phyloP scores from a whole-genome alignment of 92 coral and sea anemone genomes.

The Parazoanthus swiftii region DNA sequence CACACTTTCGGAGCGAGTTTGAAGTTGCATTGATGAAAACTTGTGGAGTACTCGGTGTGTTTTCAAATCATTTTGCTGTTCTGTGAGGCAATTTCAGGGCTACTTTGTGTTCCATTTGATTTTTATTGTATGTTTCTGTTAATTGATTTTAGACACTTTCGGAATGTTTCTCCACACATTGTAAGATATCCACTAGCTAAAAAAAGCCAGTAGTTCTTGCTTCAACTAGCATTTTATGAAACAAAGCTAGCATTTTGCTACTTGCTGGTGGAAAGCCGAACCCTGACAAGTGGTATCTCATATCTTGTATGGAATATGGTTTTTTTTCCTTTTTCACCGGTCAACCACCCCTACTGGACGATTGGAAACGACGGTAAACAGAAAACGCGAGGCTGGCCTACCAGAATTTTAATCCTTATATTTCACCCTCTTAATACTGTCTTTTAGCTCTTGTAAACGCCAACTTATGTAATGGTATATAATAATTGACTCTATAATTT shows the following conservation, averaged over 20 bases:
- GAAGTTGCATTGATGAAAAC: not conserved
- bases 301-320: too few species aligned
- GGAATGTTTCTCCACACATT: not conserved
- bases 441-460: not conserved
- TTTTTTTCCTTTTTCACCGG: too few species aligned
- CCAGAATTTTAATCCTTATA: too few species aligned
- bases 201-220: not conserved
- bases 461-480: too few species aligned
- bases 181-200: not conserved
- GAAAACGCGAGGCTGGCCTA: too few species aligned
- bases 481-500: too few species aligned
- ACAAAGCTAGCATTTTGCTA: not conserved
- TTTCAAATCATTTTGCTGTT: not conserved
- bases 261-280: constrained; percentile 9
- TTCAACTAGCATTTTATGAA: too few species aligned
- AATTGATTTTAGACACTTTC: not conserved
- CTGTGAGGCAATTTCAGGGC: not conserved
- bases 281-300: not conserved
- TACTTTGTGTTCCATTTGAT: too few species aligned
- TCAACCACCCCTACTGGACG: too few species aligned
- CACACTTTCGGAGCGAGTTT: too few species aligned
- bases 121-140: too few species aligned
- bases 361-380: too few species aligned
- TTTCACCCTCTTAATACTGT: not conserved
- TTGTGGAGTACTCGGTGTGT: not conserved